Base-by-base conservation (phyloP, 2,797 vertebrate species). In the Sphenopsis melanotis region DNA sequence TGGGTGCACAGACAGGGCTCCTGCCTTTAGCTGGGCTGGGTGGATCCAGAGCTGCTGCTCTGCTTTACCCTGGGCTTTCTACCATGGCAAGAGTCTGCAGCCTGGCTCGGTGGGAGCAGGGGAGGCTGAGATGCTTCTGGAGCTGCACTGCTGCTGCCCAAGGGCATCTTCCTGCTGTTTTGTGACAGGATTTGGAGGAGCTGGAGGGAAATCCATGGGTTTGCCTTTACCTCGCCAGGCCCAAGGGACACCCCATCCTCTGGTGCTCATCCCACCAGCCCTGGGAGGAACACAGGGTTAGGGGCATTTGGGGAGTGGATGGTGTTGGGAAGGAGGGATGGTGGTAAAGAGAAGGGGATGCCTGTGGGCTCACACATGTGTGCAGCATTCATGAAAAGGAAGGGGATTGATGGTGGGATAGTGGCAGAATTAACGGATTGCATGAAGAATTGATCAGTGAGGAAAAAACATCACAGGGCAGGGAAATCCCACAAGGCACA, bases 311-410 rank as follows among this genome's bases (percentile, higher is more conserved):
- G 53, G 44, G 12, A 36, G 29, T 1, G 3, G 64, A 15, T 10
- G 7, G 11, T 29, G 32, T 6, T 53, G 66, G 44, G 79, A 81
- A 69, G 30, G 53, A 63, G 49, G 30, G 70, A 15, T 32, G 30
- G 6, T 36, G 26, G 2, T 32, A 47, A 64, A 60, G 59, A 60
- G 30, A 59, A 75, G 30, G 36, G 61, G 57, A 66, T 55, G 59
- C 10, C 15, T 0, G 0, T 26, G 39, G 56, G 36, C 4, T 80
- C 69, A 72, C 6, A 1, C 0, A 3, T 17, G 15, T 22, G 34
- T 6, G 32, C 42, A 21, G 23, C 1, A 1, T 18, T 77, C 19
- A 4, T 1, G 16, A 34, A 8, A 21, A 65, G 50, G 70, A 64
- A 76, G 41, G 56, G 24, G 41, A 68, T 0, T 19, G 47, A 36